phyloP scores from a whole-genome alignment of 2,797 vertebrate species.

The Malurus splendens region DNA sequence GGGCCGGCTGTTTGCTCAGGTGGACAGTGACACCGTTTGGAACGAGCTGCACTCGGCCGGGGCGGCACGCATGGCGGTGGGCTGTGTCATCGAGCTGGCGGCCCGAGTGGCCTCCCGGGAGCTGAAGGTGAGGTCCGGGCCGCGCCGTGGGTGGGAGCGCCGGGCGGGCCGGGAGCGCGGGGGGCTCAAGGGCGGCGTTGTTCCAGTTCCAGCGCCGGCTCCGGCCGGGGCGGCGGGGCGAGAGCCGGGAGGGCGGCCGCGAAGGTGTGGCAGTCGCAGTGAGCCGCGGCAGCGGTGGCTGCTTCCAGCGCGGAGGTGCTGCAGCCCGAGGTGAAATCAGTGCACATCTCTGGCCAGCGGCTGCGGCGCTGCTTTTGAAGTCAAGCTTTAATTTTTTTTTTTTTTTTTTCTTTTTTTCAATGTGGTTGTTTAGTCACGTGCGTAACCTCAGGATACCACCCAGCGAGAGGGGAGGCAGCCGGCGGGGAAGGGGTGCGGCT shows the following conservation, averaged over 20 bases:
- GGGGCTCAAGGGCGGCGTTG: not conserved
- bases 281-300: not conserved
- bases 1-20: conserved; percentile 93
- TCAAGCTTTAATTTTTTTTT: not conserved
- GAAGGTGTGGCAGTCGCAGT: conserved; percentile 22
- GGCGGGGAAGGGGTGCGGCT: conserved; percentile 53
- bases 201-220: not conserved
- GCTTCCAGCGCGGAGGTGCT: not conserved
- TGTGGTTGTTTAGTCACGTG: conserved; percentile 16
- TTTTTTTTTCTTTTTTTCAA: not conserved
- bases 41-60: conserved; percentile 84
- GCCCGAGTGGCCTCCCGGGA: conserved; percentile 84
- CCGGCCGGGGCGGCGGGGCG: conserved; percentile 5
- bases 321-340: not conserved
- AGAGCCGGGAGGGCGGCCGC: not conserved
- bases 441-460: conserved; percentile 55
- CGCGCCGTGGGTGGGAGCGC: conserved; percentile 75
- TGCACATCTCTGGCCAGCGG: not conserved
- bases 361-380: conserved; percentile 34
- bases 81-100: conserved; percentile 86
- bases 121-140: conserved; percentile 83
- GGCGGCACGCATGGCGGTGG: conserved; percentile 81
- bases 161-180: not conserved
- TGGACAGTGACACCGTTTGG: conserved; percentile 96
- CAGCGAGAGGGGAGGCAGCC: conserved; percentile 61